phyloP scores from a whole-genome alignment of 2,888 invertebrate genomes.

The Meteorus colon region DNA sequence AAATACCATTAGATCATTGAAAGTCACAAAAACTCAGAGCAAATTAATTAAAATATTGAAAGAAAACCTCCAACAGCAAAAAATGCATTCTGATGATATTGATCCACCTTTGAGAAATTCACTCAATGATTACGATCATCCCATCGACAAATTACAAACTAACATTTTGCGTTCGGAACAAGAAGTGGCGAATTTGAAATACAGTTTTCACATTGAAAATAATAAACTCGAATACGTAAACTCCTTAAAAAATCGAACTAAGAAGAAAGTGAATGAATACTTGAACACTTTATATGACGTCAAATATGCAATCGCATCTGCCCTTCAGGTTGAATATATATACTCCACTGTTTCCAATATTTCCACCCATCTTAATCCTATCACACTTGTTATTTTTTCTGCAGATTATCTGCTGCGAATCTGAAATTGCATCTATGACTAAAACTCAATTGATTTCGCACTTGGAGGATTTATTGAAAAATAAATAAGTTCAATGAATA shows the following conservation, averaged over 20 bases:
- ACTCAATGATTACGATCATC: slow-evolving; percentile 39
- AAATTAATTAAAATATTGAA: slow-evolving; percentile 50
- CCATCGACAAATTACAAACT: slow-evolving; percentile 35
- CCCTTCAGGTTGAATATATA: slow-evolving; percentile 55
- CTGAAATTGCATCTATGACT: slow-evolving; percentile 53
- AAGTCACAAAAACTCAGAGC: slow-evolving; percentile 54
- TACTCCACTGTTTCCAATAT: neutral
- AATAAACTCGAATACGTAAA: slow-evolving; percentile 49
- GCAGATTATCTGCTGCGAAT: slow-evolving; percentile 35
- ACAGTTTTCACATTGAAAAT: slow-evolving; percentile 56
- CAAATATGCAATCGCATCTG: slow-evolving; percentile 57
- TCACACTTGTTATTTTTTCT: neutral
- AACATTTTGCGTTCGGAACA: slow-evolving; percentile 21
- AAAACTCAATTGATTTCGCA: slow-evolving; percentile 49
- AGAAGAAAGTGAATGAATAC: slow-evolving; percentile 50
- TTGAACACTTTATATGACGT: slow-evolving; percentile 55
- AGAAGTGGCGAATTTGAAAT: slow-evolving; percentile 50
- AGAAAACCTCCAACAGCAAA: slow-evolving; percentile 36
- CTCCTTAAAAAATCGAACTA: slow-evolving; percentile 45
- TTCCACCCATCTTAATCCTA: neutral
- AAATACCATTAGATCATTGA: slow-evolving; percentile 43
- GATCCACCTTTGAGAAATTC: neutral
- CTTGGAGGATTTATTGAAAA: slow-evolving; percentile 38
- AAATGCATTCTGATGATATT: slow-evolving; percentile 3
- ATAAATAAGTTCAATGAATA: neutral